phyloP scores from a whole-genome alignment of 2,797 vertebrate species.

The Eulemur rubriventer region DNA sequence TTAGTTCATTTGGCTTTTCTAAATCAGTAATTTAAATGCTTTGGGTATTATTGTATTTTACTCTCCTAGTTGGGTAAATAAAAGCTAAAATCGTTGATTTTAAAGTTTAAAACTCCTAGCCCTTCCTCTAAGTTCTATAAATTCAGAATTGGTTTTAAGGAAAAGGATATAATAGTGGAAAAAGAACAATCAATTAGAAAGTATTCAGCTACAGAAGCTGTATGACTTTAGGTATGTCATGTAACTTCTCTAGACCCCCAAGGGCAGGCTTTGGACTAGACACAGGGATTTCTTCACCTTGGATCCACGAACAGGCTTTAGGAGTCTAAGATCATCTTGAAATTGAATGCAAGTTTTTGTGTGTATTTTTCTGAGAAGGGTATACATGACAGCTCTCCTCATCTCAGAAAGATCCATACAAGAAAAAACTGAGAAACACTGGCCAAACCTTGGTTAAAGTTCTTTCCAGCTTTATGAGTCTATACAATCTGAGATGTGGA shows the following conservation, averaged over 20 bases:
- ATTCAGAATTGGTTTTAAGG: background rate
- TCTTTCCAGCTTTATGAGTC: constrained; percentile 5
- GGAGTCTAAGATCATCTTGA: background rate
- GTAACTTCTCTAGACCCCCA: background rate
- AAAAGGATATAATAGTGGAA: background rate
- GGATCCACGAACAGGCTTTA: background rate
- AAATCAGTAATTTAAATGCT: constrained; percentile 5
- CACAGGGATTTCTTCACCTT: background rate
- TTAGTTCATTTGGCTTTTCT: constrained; percentile 26
- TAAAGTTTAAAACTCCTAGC: constrained; percentile 1
- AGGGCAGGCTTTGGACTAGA: background rate
- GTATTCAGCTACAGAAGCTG: background rate
- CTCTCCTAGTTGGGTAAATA: background rate
- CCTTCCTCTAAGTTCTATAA: constrained; percentile 2
- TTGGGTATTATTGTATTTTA: background rate
- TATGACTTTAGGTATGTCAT: background rate
- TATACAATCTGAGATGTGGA: background rate
- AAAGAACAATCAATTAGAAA: background rate
- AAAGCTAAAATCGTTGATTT: constrained; percentile 6
- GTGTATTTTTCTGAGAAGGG: background rate
- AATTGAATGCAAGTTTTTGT: constrained; percentile 15
- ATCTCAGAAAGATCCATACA: background rate
- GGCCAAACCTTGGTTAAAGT: background rate
- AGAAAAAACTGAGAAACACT: background rate
- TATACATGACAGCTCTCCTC: background rate